Percentiles rank a stretch among this genome's conserved stretches.
Conservation (phyloP, 2,888 invertebrate genomes). For the Oxytorus armatus region DNA sequence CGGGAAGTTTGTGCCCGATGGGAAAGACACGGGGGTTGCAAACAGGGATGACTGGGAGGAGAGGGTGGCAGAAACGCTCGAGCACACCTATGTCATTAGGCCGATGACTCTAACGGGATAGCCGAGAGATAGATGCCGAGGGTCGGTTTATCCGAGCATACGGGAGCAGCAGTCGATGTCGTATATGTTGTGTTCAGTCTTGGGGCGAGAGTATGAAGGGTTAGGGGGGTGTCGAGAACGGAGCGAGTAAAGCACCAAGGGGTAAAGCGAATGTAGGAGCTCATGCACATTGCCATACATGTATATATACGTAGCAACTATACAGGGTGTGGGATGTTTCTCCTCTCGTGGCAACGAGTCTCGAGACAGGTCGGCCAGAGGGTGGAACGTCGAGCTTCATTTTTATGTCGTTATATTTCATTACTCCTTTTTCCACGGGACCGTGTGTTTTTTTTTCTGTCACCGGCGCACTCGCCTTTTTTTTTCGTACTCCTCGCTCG, state of each 20-base stretch:
- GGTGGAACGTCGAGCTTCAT: conserved; percentile 73
- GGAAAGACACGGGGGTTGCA: conserved; percentile 7
- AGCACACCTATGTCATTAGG: conserved; percentile 79
- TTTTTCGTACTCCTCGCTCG: conserved; percentile 30
- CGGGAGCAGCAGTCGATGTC: conserved; percentile 56
- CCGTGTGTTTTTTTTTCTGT: conserved; percentile 39
- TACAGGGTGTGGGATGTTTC: conserved; percentile 23
- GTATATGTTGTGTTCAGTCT: conserved; percentile 5
- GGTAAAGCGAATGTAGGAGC: conserved; percentile 36
- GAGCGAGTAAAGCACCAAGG: conserved; percentile 44
- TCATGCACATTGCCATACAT: conserved; percentile 47
- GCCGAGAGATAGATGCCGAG: conserved; percentile 71
- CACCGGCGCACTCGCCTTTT: conserved; percentile 26
- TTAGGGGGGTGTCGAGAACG: conserved; percentile 54
- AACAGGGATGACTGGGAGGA: conserved; percentile 19
- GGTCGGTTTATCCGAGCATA: conserved; percentile 72
- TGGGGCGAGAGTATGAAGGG: conserved; percentile 27
- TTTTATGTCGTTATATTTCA: conserved; percentile 79
- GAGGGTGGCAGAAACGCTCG: conserved; percentile 47
- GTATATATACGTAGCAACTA: conserved; percentile 17
- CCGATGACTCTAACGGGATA: conserved; percentile 76
- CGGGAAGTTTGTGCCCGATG: conserved; percentile 45
- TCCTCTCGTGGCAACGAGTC: conserved; percentile 35
- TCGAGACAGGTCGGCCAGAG: conserved; percentile 55
- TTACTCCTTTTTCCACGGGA: conserved; percentile 68